These are phyloP conservation scores for Bos indicus DNA, from an alignment of 2,113 vertebrate genomes.

Conservation along the genomic window DNA sequence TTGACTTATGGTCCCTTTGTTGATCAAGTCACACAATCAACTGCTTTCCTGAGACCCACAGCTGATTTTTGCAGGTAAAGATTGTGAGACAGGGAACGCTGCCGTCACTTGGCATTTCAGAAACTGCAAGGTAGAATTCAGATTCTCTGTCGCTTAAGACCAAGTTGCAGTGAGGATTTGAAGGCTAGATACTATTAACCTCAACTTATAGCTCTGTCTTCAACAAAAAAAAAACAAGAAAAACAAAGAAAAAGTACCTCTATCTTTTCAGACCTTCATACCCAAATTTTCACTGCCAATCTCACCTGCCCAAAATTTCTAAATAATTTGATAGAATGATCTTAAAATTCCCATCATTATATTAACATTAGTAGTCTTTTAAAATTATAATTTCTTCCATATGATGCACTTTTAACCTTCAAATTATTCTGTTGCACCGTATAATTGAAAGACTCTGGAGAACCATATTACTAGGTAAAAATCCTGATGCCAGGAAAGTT, in stretches of 20 bases:
- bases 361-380: background rate
- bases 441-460: background rate
- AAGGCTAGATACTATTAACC: background rate
- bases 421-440: background rate
- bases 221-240: background rate
- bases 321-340: background rate
- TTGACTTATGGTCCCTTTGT: background rate
- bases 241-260: background rate
- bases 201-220: background rate
- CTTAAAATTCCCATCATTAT: background rate
- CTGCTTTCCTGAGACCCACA: background rate
- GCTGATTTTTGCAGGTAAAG: background rate
- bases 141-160: background rate
- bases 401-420: background rate
- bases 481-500: background rate
- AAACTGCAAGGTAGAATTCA: background rate
- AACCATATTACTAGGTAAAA: background rate
- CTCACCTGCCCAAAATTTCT: background rate
- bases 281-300: background rate
- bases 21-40: background rate
- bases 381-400: background rate
- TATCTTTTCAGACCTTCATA: background rate
- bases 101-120: background rate
- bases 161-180: background rate
- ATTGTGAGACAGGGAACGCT: background rate